Conservation (phyloP, 2,113 vertebrate genomes). For the Gallinago paraguaiae region DNA sequence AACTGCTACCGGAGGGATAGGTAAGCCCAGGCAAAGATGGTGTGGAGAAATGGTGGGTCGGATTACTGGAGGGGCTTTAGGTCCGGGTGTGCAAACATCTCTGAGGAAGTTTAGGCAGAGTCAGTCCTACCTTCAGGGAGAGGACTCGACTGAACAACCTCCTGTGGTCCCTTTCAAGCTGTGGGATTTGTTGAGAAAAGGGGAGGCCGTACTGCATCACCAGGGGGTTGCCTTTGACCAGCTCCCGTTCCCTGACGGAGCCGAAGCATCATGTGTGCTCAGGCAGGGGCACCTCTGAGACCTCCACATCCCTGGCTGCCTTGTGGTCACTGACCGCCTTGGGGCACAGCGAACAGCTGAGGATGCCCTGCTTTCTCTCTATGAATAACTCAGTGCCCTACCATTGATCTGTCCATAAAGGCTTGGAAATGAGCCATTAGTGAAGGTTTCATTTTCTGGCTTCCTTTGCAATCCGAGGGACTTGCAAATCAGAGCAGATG, state of each 20-base stretch:
- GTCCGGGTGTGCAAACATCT: neutral
- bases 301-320: neutral
- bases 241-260: rapidly evolving
- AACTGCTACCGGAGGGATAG: neutral
- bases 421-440: constrained; percentile 9
- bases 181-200: neutral
- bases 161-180: neutral
- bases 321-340: neutral
- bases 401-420: neutral
- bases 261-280: neutral
- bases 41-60: neutral
- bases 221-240: neutral
- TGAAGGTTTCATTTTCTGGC: neutral
- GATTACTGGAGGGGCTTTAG: neutral
- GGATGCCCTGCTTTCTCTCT: neutral
- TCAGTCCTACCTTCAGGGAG: neutral
- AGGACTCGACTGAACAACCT: neutral
- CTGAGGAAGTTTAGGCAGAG: neutral
- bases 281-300: rapidly evolving
- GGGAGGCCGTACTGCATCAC: neutral
- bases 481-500: neutral
- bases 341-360: neutral
- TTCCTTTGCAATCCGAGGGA: neutral
- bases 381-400: neutral
- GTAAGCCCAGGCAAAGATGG: neutral